These are phyloP conservation scores for Phortica magna DNA, from an alignment of 2,888 invertebrate species.

Conservation along the genomic window DNA sequence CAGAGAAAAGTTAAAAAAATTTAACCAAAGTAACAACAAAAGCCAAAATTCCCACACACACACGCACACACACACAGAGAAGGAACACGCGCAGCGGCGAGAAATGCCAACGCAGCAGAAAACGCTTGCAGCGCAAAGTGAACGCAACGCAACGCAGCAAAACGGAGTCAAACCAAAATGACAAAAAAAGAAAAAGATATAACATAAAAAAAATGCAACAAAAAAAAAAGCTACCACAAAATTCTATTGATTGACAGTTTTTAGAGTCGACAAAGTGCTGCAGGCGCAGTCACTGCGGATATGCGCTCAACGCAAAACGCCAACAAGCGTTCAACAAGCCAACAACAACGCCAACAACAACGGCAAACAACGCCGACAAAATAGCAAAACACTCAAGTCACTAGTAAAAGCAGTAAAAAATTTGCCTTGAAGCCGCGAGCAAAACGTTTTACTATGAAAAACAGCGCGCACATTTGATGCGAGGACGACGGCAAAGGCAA, in stretches of 20 bases:
- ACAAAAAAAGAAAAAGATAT: background rate
- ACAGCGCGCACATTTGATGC: background rate
- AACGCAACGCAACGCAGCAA: slow-evolving; percentile 1
- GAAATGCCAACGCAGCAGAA: slow-evolving; percentile 28
- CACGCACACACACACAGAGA: background rate
- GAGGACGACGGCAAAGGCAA: no score
- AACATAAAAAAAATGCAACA: slow-evolving; percentile 36
- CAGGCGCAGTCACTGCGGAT: slow-evolving; percentile 69
- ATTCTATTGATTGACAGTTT: slow-evolving; percentile 71
- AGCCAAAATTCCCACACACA: slow-evolving; percentile 25
- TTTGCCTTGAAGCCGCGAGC: slow-evolving; percentile 36
- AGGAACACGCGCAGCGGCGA: background rate
- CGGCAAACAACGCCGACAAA: background rate
- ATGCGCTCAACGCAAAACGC: slow-evolving; percentile 51
- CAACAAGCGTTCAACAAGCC: slow-evolving; percentile 32
- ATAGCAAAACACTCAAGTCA: slow-evolving; percentile 19
- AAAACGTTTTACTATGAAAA: slow-evolving; percentile 5
- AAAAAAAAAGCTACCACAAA: slow-evolving; percentile 48
- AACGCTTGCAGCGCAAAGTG: slow-evolving; percentile 8
- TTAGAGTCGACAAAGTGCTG: slow-evolving; percentile 54
- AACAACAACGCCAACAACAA: slow-evolving; percentile 24
- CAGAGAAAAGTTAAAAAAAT: slow-evolving; percentile 30
- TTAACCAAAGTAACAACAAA: slow-evolving; percentile 35
- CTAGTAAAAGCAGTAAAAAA: slow-evolving; percentile 45
- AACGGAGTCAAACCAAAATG: background rate